These are phyloP conservation scores for Meta bourneti DNA, from an alignment of 2,888 invertebrate species.

Conservation along the genomic window DNA sequence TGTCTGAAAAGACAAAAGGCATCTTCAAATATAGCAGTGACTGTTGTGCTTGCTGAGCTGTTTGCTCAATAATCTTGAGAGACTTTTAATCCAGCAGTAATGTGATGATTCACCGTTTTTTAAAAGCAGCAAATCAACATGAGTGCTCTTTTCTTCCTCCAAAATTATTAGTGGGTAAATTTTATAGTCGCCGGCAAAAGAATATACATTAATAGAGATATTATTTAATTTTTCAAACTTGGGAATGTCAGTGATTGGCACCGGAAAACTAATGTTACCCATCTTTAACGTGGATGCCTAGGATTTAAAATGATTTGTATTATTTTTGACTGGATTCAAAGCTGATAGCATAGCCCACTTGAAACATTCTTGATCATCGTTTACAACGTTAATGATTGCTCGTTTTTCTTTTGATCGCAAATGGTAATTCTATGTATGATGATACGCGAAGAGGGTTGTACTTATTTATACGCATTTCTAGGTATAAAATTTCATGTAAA, in stretches of 20 bases:
- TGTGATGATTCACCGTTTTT: too few relatives aligned
- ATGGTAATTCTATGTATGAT: neutral
- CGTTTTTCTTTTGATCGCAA: neutral
- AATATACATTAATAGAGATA: conserved; percentile 29
- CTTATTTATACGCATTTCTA: neutral
- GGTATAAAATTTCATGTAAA: neutral
- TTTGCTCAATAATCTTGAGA: too few relatives aligned
- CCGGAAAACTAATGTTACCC: neutral
- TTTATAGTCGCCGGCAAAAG: neutral
- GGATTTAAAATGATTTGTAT: neutral
- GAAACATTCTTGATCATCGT: neutral
- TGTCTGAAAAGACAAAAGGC: too few relatives aligned
- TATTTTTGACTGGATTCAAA: neutral
- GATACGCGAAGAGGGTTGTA: neutral
- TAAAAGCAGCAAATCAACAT: too few relatives aligned
- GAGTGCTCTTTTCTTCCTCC: too few relatives aligned
- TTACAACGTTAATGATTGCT: neutral
- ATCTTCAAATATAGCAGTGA: too few relatives aligned
- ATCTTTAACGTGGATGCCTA: neutral
- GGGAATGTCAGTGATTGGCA: neutral
- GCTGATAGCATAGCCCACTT: conserved; percentile 7
- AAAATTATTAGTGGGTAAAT: too few relatives aligned
- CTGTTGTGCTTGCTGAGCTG: too few relatives aligned
- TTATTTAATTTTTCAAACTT: conserved; percentile 26
- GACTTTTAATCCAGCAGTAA: too few relatives aligned